A percentile compares a stretch with the other conserved stretches of the same genome.
Evolutionary conservation across 2,113 vertebrate species (phyloP).

Genomic region (Vidua macroura): DNA sequence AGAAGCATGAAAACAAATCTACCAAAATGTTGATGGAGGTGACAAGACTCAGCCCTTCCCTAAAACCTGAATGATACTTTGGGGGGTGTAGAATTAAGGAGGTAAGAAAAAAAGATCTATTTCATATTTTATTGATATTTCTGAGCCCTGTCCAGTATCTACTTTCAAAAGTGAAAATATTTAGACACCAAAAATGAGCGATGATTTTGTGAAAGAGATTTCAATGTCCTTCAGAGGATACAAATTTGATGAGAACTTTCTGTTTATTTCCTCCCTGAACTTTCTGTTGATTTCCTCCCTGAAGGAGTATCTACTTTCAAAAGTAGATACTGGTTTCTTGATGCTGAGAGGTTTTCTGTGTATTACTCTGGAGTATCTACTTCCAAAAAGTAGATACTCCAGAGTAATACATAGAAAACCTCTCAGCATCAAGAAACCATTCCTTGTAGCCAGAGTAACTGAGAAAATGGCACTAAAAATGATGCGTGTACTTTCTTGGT

Average conservation of each 20-base stretch:
- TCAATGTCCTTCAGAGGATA: too few species aligned
- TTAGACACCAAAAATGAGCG: too few species aligned
- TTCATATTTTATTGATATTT: not conserved
- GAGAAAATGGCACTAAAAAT: not conserved
- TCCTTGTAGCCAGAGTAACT: not conserved
- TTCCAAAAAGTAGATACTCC: not conserved
- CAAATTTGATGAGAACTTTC: too few species aligned
- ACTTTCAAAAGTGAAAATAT: not conserved
- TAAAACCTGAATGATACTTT: not conserved
- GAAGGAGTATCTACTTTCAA: too few species aligned
- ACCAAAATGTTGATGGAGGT: not conserved
- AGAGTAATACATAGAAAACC: not conserved
- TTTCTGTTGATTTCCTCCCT: too few species aligned
- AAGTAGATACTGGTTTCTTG: too few species aligned
- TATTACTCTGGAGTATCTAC: not conserved
- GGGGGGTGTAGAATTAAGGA: not conserved
- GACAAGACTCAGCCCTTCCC: not conserved
- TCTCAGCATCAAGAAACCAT: not conserved
- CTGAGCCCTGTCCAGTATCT: not conserved
- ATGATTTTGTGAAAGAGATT: too few species aligned
- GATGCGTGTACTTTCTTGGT: accelerated
- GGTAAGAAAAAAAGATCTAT: not conserved
- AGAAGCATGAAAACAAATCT: not conserved
- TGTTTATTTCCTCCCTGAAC: too few species aligned
- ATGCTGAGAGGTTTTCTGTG: too few species aligned